A percentile compares a stretch with the other conserved stretches of the same genome.
phyloP scores from a whole-genome alignment of 2,888 invertebrate genomes.

The Rhodophaea formosa region DNA sequence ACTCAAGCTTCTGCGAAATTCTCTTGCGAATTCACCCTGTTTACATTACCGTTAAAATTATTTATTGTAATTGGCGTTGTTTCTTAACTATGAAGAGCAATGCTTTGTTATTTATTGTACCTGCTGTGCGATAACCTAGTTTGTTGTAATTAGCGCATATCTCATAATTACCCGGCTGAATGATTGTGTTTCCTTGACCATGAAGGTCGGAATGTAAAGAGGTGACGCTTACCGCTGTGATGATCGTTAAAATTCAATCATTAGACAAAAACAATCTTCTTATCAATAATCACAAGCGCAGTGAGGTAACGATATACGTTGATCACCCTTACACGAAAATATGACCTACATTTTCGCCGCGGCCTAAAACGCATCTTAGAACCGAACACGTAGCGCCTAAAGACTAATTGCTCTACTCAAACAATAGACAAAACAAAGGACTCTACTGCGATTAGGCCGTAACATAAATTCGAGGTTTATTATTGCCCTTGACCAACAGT shows the following conservation, averaged over 20 bases:
- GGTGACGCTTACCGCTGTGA: slow-evolving; percentile 59
- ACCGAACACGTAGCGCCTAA: not conserved
- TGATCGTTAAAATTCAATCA: slow-evolving; percentile 48
- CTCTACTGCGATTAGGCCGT: slow-evolving; percentile 41
- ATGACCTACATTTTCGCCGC: not conserved
- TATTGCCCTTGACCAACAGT: slow-evolving; percentile 64
- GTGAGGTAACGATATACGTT: slow-evolving; percentile 25
- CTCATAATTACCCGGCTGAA: slow-evolving; percentile 60
- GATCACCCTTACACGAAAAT: not conserved
- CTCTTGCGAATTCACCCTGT: slow-evolving; percentile 45
- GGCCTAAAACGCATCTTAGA: not conserved
- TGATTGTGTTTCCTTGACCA: slow-evolving; percentile 74
- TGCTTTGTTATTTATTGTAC: slow-evolving; percentile 38
- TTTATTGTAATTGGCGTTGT: slow-evolving; percentile 19
- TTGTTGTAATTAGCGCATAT: slow-evolving; percentile 53
- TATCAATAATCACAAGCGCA: slow-evolving; percentile 19
- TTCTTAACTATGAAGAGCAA: slow-evolving; percentile 49
- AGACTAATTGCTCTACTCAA: not conserved
- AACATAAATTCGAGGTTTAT: slow-evolving; percentile 53
- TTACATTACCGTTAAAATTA: slow-evolving; percentile 24
- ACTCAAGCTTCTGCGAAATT: slow-evolving; percentile 60
- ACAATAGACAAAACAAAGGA: slow-evolving; percentile 35
- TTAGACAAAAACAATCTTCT: slow-evolving; percentile 33
- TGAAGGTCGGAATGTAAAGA: slow-evolving; percentile 68
- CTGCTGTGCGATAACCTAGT: slow-evolving; percentile 64